Evolutionary conservation across 2,113 vertebrate species (phyloP).

Genomic region (Rhabdomys dilectus): DNA sequence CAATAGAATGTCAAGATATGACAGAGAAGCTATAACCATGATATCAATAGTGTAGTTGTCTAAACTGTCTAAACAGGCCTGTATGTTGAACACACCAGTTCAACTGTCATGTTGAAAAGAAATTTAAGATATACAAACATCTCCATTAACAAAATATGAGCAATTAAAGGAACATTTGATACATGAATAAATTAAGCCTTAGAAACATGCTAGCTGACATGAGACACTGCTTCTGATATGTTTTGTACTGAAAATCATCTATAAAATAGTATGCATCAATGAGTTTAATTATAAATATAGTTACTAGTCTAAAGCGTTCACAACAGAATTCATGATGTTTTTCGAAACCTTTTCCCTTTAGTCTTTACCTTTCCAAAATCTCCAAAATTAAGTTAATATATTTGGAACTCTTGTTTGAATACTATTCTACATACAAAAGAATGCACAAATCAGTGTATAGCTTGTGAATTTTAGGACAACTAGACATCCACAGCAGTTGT

Average conservation of each 20-base stretch:
- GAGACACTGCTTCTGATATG: not conserved
- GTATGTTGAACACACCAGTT: not conserved
- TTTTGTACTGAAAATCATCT: not conserved
- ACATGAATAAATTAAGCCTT: conserved; percentile 8
- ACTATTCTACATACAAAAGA: not conserved
- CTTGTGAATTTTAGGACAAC: not conserved
- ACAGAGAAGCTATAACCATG: not conserved
- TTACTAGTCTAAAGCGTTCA: not conserved
- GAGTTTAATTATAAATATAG: conserved; percentile 30
- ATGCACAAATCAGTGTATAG: not conserved
- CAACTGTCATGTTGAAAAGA: not conserved
- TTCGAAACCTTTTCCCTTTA: not conserved
- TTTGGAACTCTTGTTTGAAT: not conserved
- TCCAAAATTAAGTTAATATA: not conserved
- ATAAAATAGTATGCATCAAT: not conserved
- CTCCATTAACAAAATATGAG: conserved; percentile 27
- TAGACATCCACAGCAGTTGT: not conserved
- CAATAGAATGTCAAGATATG: not conserved
- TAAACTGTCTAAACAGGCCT: not conserved
- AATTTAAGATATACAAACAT: conserved; percentile 35
- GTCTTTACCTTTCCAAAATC: not conserved
- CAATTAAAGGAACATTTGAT: conserved; percentile 3
- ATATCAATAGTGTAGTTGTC: not conserved
- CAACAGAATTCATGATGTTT: not conserved
- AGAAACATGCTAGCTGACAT: conserved; percentile 17